A percentile compares a stretch with the other conserved stretches of the same genome.
These are phyloP conservation scores for Mesocricetus auratus DNA, from an alignment of 2,113 vertebrate species.

Conservation along the genomic window DNA sequence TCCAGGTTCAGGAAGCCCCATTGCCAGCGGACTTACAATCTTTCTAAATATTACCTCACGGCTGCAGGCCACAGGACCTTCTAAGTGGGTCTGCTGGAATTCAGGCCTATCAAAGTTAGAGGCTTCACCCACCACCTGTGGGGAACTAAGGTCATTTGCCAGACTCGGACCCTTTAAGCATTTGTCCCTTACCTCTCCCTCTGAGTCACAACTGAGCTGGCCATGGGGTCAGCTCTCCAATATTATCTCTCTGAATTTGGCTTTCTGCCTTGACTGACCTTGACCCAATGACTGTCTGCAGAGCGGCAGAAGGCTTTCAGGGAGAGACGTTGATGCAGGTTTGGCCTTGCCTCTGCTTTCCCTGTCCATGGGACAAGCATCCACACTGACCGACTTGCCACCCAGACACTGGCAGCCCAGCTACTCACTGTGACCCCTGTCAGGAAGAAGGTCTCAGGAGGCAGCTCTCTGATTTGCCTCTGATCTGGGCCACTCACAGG, in stretches of 20 bases:
- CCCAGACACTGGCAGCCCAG: neutral
- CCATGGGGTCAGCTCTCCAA: neutral
- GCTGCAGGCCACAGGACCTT: neutral
- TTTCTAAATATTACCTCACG: neutral
- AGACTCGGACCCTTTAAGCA: neutral
- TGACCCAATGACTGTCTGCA: neutral
- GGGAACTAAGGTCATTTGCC: fast-evolving
- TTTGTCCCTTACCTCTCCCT: neutral
- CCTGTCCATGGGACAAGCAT: neutral
- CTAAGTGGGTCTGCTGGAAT: neutral
- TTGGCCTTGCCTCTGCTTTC: neutral
- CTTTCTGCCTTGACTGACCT: neutral
- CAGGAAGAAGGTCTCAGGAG: neutral
- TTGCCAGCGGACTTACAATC: neutral
- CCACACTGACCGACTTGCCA: neutral
- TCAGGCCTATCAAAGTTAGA: neutral
- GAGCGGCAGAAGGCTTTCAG: neutral
- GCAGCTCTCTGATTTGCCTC: neutral
- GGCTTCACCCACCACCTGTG: neutral
- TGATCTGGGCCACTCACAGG: fast-evolving
- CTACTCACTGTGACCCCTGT: neutral
- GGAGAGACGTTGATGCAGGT: neutral
- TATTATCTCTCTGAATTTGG: neutral
- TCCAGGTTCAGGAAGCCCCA: neutral
- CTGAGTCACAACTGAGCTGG: neutral